phyloP scores from a whole-genome alignment of 2,797 vertebrate species.

The Poeciliopsis infans region DNA sequence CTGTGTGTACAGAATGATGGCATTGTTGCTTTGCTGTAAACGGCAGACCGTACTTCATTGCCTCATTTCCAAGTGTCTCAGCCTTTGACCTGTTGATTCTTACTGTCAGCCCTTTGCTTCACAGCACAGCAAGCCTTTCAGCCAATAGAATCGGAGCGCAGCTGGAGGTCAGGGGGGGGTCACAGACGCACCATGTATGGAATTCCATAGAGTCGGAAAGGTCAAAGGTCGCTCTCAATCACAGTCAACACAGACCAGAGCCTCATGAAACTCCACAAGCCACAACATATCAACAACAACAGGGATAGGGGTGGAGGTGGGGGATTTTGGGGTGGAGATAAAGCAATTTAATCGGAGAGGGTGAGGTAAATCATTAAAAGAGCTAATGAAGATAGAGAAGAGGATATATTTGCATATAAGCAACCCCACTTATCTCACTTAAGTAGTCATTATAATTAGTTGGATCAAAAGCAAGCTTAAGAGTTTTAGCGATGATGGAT shows the following conservation, averaged over 20 bases:
- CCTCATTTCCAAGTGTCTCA: slow-evolving; percentile 70
- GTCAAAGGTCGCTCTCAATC: slow-evolving; percentile 74
- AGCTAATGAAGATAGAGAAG: slow-evolving; percentile 6
- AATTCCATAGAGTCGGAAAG: slow-evolving; percentile 75
- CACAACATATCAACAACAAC: slow-evolving; percentile 52
- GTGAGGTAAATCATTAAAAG: slow-evolving; percentile 5
- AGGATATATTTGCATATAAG: slow-evolving; percentile 4
- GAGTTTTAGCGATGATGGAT: not conserved
- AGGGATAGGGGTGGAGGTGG: not conserved
- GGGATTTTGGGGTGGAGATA: not conserved
- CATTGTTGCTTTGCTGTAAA: slow-evolving; percentile 70
- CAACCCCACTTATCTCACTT: slow-evolving; percentile 6
- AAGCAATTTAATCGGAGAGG: slow-evolving; percentile 1
- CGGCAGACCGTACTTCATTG: slow-evolving; percentile 61
- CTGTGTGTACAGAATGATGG: slow-evolving; percentile 60
- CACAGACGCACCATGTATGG: slow-evolving; percentile 72
- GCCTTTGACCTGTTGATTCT: slow-evolving; percentile 74
- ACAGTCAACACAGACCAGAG: slow-evolving; percentile 57
- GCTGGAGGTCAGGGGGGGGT: slow-evolving; percentile 60
- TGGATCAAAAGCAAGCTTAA: slow-evolving; percentile 9
- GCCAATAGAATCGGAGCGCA: slow-evolving; percentile 73
- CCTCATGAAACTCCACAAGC: slow-evolving; percentile 48
- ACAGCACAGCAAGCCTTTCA: slow-evolving; percentile 63
- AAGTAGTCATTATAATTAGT: not conserved
- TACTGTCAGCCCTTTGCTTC: slow-evolving; percentile 64